These are phyloP conservation scores for Brachynemurus nebulosus DNA, from an alignment of 2,888 invertebrate genomes.

Conservation along the genomic window DNA sequence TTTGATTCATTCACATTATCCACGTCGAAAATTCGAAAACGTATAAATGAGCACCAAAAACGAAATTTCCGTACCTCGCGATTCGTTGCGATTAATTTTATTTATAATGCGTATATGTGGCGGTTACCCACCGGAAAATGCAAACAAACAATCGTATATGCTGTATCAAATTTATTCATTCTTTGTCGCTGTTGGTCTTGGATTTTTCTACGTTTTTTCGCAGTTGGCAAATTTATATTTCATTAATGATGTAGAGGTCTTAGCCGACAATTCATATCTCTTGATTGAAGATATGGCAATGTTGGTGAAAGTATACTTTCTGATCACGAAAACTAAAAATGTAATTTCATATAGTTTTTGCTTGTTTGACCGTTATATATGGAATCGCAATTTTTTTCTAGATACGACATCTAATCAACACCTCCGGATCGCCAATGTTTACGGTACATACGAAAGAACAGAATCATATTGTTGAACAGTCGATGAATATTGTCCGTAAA, in stretches of 20 bases:
- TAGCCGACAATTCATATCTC: conserved; percentile 5
- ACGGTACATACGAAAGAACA: conserved; percentile 9
- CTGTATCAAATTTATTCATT: conserved; percentile 2
- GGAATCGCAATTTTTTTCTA: conserved; percentile 3
- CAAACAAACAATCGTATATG: not conserved
- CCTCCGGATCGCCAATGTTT: conserved; percentile 2
- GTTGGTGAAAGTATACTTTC: not conserved
- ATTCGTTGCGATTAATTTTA: conserved; percentile 12
- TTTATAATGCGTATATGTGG: conserved; percentile 10
- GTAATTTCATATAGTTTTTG: not conserved
- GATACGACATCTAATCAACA: conserved; percentile 4
- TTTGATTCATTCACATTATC: too few species aligned
- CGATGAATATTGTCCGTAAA: conserved; percentile 8
- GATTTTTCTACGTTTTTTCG: conserved; percentile 1
- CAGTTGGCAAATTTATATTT: conserved; percentile 6
- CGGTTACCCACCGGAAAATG: conserved; percentile 10
- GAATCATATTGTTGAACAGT: conserved; percentile 6
- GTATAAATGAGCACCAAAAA: too few species aligned
- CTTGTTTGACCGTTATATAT: too few species aligned
- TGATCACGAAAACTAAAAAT: not conserved
- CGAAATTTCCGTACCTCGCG: too few species aligned
- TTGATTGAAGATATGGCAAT: conserved; percentile 1
- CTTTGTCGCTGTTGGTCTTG: not conserved
- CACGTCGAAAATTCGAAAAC: too few species aligned
- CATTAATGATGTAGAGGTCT: not conserved